Conservation (phyloP, 2,113 vertebrate genomes). For the Gavialis gangeticus region DNA sequence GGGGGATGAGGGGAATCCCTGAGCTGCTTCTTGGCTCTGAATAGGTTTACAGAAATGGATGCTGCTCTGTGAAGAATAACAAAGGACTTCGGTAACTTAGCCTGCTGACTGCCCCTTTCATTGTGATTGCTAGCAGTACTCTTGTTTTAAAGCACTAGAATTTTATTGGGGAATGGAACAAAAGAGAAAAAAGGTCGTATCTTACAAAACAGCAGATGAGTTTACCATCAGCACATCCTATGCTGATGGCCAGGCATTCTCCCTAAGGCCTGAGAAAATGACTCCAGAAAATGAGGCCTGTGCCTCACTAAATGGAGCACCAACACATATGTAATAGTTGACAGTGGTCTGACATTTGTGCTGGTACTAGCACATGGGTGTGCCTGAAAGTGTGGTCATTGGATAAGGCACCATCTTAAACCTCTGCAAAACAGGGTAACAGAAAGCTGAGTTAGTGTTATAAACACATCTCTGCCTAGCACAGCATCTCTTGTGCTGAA, state of each 20-base stretch:
- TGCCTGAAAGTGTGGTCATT: background rate
- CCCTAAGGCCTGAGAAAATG: background rate
- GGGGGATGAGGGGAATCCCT: background rate
- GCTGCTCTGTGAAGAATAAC: background rate
- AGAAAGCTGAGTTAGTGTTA: background rate
- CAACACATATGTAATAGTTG: background rate
- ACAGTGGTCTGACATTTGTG: background rate
- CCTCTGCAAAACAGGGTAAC: background rate
- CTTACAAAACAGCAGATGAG: background rate
- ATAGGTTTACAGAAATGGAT: background rate
- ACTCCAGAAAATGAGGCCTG: background rate
- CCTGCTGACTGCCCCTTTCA: background rate
- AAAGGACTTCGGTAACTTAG: background rate
- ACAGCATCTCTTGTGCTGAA: too few species aligned
- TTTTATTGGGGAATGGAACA: background rate
- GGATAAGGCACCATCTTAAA: background rate
- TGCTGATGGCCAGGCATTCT: background rate
- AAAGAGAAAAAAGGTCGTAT: background rate
- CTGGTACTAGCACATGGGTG: background rate
- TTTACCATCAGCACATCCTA: background rate
- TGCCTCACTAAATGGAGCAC: background rate
- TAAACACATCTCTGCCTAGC: background rate
- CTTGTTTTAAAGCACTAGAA: background rate
- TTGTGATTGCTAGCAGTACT: fast-evolving
- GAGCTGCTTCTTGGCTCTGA: too few species aligned